phyloP scores from a whole-genome alignment of 1,140 invertebrate species.

The Potamilus streckersoni region DNA sequence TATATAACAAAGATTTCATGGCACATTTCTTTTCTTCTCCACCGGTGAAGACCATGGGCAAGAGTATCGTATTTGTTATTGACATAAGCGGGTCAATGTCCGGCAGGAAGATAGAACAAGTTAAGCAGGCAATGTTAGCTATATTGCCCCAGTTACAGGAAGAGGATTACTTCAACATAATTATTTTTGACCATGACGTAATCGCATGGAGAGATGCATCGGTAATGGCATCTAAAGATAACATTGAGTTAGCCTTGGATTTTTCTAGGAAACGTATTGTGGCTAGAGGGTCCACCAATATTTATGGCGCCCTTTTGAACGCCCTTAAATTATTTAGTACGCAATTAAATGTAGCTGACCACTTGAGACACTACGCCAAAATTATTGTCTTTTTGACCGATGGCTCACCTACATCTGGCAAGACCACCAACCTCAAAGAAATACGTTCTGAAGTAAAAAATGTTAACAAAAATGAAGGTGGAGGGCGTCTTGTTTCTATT shows the following conservation, averaged over 20 bases:
- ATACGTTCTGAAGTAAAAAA: neutral
- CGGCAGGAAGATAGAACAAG: conserved; percentile 12
- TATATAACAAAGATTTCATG: neutral
- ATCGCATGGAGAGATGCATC: conserved; percentile 5
- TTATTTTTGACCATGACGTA: conserved; percentile 2
- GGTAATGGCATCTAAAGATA: neutral
- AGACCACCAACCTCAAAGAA: neutral
- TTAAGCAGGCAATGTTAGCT: conserved; percentile 6
- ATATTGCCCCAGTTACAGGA: conserved; percentile 1
- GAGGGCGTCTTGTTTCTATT: conserved; percentile 5
- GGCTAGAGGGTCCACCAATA: conserved; percentile 9
- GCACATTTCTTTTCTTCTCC: conserved; percentile 11
- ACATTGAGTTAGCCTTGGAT: neutral
- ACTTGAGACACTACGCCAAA: neutral
- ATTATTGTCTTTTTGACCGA: conserved; percentile 18
- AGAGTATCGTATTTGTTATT: conserved; percentile 21
- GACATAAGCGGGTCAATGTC: conserved; percentile 22
- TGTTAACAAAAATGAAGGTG: neutral
- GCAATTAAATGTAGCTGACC: neutral
- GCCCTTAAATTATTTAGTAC: conserved; percentile 4
- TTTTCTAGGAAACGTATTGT: neutral
- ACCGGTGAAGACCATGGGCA: conserved; percentile 8
- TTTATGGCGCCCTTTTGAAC: conserved; percentile 1
- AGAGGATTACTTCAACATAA: conserved; percentile 14
- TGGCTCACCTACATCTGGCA: conserved; percentile 9